Evolutionary conservation across 2,797 vertebrate genomes (phyloP), one percentile per base, ranked within the genome.

Genomic region (Pseudomugil gertrudae): DNA sequence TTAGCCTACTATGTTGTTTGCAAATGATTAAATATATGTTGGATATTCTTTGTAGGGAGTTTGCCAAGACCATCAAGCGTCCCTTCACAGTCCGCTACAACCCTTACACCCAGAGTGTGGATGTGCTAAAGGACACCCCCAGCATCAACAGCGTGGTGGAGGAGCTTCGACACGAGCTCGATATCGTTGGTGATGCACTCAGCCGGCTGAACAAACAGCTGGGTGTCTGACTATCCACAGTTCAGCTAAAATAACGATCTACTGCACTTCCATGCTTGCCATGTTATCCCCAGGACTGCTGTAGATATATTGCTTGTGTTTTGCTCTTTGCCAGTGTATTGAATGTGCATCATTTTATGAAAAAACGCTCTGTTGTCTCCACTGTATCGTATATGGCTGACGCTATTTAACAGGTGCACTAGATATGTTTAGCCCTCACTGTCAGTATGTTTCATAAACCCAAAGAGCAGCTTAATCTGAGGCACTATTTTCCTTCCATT

Each of bases 31-130:
- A 0, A 45, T 58, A 27, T 26, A 2, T 43, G 24, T 19, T 29
- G 9, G 47, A 0, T 66, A 3, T 61, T 73, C 32, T 54, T 85
- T 88, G 11, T 35, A 99, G 98, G 90, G 98, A 99, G 89, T 99
- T 99, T 91, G 95, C 97, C 65, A 98, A 98, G 94, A 98, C 96
- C 74, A 96, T 99, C 79, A 97, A 95, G 86, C 96, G 97, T 14
- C 96, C 97, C 0, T 99, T 99, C 91, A 96, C 95, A 0, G 92
- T 99, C 77, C 95, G 95, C 72, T 99, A 99, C 90, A 98, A 98
- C 68, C 96, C 98, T 0, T 99, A 99, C 61, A 98, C 96, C 26
- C 98, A 97, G 86, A 98, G 96, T 0, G 89, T 99, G 84, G 96
- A 98, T 38, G 87, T 98, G 63, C 91, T 99, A 56, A 97, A 96